Conservation (phyloP, 2,113 vertebrate genomes). For the human region GRCh38 chr1:212180501-212181000, state of each 20-base stretch:
- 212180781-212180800: not conserved
- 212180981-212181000: not conserved
- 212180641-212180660: not conserved
- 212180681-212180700: not conserved
- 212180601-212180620: not conserved
- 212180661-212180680: not conserved
- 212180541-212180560: not conserved
- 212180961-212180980: not conserved
- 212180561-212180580: not conserved
- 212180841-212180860: not conserved
- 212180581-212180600: not conserved
- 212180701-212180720: not conserved
- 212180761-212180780: not conserved
- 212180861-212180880: not conserved
- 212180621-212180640: not conserved
- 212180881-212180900: not conserved
- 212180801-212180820: not conserved
- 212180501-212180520: not conserved
- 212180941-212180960: not conserved
- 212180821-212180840: not conserved
- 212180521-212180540: not conserved
- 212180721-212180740: not conserved
- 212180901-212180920: not conserved
- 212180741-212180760: not conserved
- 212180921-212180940: not conserved